Percentiles rank a stretch among this genome's conserved stretches.
Evolutionary conservation across 2,113 vertebrate genomes (phyloP).

Genomic region (Thunnus maccoyii): DNA sequence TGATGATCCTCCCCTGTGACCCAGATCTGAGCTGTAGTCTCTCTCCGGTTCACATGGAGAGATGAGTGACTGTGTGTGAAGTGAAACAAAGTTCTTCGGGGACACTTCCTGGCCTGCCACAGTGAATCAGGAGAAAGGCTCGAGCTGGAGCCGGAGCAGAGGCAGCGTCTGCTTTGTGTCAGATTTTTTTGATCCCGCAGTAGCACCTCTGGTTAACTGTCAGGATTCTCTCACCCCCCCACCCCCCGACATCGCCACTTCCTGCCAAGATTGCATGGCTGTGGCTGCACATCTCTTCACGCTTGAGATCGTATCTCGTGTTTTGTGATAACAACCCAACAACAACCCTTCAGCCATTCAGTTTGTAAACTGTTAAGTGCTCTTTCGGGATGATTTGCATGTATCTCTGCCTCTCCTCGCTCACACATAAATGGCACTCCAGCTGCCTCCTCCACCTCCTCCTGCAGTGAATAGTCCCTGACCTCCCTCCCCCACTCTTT

Average conservation of each 20-base stretch:
- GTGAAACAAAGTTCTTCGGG: constrained; percentile 60
- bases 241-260: constrained; percentile 8
- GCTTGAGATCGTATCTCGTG: constrained; percentile 46
- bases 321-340: constrained; percentile 51
- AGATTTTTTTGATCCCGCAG: constrained; percentile 19
- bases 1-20: constrained; percentile 41
- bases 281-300: constrained; percentile 6
- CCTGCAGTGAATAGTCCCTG: constrained; percentile 59
- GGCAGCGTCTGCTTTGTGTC: constrained; percentile 70
- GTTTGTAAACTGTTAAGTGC: constrained; percentile 41
- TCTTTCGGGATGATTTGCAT: constrained; percentile 62
- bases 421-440: constrained; percentile 50
- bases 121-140: constrained; percentile 42
- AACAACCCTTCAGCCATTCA: constrained; percentile 31
- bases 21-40: constrained; percentile 56
- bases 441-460: constrained; percentile 57
- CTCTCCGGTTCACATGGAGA: constrained; percentile 44
- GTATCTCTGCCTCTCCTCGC: constrained; percentile 47
- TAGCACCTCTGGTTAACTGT: constrained; percentile 45
- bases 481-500: constrained; percentile 70
- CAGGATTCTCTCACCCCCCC: constrained; percentile 18
- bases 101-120: constrained; percentile 65
- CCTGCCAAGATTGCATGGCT: constrained; percentile 2
- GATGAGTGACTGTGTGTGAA: constrained; percentile 58
- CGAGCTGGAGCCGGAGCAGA: constrained; percentile 46